Base-by-base conservation (phyloP, 2,888 invertebrate genomes). In the Himalopsyche japonica region DNA sequence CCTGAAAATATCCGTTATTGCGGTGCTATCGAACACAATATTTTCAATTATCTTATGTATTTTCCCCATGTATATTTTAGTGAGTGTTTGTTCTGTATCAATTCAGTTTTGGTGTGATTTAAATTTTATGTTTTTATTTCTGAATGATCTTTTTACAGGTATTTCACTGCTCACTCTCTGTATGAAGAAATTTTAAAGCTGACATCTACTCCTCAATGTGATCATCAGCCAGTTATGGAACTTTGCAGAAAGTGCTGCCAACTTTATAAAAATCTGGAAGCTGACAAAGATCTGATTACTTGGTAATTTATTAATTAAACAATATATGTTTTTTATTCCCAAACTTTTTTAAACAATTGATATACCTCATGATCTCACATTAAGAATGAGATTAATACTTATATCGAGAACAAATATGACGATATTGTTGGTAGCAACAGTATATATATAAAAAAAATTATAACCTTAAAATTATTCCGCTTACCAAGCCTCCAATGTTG, bases 111-210 rank as follows among this genome's bases (percentile, higher is more conserved):
- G 7, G 15, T 43, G 10, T 70, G 2, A 27, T 70, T 0, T 20
- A 7, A 70, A 20, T 1, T n/a, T n/a, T 70, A 30, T 3, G 8
- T 8, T 24, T 70, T 70, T 70, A 70, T 24, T 70, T 70, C 1
- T 70, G 15, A 43, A 43, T 43, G n/a, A 5, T 6, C 15, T 3
- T 80, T 15, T 43, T 82, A 76, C 76, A 87, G 87, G 12, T 87
- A 85, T 82, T 32, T 81, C 27, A 83, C 88, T 12, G 91, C 91
- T 1, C 89, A 89, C 86, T 82, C 80, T 12, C 86, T 90, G 1
- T 90, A 90, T 86, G 91, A 92, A 87, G 88, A 89, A 6, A 91
- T 90, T 85, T 30, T 90, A 7, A 86, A 85, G 8, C 87, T 89
- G 83, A 87, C 88, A 0, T 87, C 89, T 18, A 64, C 87, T 80